These are phyloP conservation scores for Ursus arctos DNA, from an alignment of 2,113 vertebrate genomes.

Conservation along the genomic window DNA sequence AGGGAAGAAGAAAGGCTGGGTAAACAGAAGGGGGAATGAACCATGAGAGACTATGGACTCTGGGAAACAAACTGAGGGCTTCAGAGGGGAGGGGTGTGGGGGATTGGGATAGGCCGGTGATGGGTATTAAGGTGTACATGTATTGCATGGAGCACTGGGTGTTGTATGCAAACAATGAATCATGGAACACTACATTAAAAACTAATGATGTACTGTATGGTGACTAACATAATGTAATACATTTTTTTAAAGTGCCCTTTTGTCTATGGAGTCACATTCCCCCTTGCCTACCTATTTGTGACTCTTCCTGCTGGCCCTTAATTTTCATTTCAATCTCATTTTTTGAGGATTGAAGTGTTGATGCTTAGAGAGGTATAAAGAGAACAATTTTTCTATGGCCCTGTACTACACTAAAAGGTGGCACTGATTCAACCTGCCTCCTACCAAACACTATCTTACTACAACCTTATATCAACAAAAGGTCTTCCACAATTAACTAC, in stretches of 20 bases:
- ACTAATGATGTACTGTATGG: too few relatives aligned
- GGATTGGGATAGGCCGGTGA: too few relatives aligned
- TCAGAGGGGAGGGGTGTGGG: too few relatives aligned
- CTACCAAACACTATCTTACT: background rate
- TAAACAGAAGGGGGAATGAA: too few relatives aligned
- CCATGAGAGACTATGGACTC: too few relatives aligned
- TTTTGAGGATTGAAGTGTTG: background rate
- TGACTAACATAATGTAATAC: too few relatives aligned
- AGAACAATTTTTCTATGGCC: background rate
- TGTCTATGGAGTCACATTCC: background rate
- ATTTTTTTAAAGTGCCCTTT: background rate
- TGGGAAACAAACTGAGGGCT: too few relatives aligned
- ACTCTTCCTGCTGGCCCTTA: background rate
- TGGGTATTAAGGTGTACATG: too few relatives aligned
- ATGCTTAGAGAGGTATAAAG: background rate
- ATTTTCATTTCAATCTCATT: background rate
- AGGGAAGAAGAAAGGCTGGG: too few relatives aligned
- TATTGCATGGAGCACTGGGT: too few relatives aligned
- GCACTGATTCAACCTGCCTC: background rate
- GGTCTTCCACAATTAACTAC: background rate
- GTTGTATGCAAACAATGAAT: too few relatives aligned
- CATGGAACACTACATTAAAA: too few relatives aligned
- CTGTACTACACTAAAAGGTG: background rate
- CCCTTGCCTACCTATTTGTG: background rate
- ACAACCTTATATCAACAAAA: slow-evolving; percentile 15